Base-by-base conservation (phyloP, 2,113 vertebrate species). In the Morone chrysops region DNA sequence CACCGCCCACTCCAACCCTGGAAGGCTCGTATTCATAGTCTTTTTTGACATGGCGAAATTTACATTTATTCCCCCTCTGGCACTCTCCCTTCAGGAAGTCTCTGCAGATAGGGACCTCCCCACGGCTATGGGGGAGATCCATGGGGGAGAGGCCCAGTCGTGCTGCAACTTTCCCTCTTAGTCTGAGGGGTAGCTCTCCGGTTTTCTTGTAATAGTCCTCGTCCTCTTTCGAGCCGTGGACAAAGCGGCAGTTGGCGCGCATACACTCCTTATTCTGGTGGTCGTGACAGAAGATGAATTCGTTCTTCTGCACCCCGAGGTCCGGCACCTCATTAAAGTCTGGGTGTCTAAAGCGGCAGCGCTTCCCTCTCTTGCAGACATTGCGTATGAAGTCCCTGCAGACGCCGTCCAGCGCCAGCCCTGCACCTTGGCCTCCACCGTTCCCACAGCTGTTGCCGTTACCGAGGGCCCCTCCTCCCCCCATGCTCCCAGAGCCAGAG, bases 271-370 rank as follows among this genome's bases (percentile, higher is more conserved):
- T 99, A 92, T 99, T 99, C 93, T 99, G 98, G 91, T 99, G 96
- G 87, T 99, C 98, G 41, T 99, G 98, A 92, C 98, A 99, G 93
- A 99, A 99, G 87, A 99, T 97, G 91, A 99, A 99, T 61, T 99
- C 98, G 4, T 99, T 99, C 94, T 99, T 99, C 88, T 98, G 97
- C 70, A 98, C 97, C 1, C 98, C 98, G 81, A 99, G 85, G 91
- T 99, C 98, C 20, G 97, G 96, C 4, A 99, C 98, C 80, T 99
- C 97, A 6, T 95, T 97, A 61, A 97, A 96, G 92, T 98, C 97
- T 2, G 97, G 98, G 91, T 99, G 98, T 0, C 95, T 96, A 71
- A 97, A 99, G n/a, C 98, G 96, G 84, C 98, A 99, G 61, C 97
- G 97, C 40, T 98, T 99, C 1, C 98, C 98, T 1, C 98, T 94